Conservation (phyloP, 2,797 vertebrate species). For the Sebastiscus tertius region DNA sequence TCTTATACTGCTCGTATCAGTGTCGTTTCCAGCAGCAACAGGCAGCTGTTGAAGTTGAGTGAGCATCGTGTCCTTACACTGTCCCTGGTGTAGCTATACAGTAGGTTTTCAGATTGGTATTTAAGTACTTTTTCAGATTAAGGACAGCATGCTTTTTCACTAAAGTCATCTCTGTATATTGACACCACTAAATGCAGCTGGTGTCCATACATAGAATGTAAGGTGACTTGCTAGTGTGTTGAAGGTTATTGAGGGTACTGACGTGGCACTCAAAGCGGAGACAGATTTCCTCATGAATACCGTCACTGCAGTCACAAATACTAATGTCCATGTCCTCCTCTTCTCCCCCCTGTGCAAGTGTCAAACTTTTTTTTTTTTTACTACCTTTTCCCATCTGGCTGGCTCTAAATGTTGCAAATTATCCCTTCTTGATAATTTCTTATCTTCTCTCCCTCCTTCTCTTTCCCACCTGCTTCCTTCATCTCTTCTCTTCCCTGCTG, state of each 20-base stretch:
- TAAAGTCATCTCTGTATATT: not conserved
- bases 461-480: slow-evolving; percentile 49
- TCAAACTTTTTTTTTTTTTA: slow-evolving; percentile 21
- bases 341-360: slow-evolving; percentile 1
- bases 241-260: slow-evolving; percentile 36
- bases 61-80: not conserved
- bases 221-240: not conserved
- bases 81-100: not conserved
- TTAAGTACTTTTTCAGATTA: not conserved
- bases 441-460: slow-evolving; percentile 12
- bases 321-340: slow-evolving; percentile 26
- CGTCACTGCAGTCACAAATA: slow-evolving; percentile 35
- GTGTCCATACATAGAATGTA: not conserved
- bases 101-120: not conserved
- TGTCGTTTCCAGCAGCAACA: not conserved
- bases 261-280: slow-evolving; percentile 34
- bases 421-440: slow-evolving; percentile 52
- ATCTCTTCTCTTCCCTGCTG: slow-evolving; percentile 58
- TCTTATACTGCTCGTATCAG: not conserved
- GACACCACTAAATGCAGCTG: not conserved
- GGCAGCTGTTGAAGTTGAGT: not conserved
- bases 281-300: slow-evolving; percentile 51
- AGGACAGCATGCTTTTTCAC: not conserved
- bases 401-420: slow-evolving; percentile 63
- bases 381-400: slow-evolving; percentile 60